Base-by-base conservation (phyloP, 2,888 invertebrate genomes). In the Ashinkailepas kermadecensis region DNA sequence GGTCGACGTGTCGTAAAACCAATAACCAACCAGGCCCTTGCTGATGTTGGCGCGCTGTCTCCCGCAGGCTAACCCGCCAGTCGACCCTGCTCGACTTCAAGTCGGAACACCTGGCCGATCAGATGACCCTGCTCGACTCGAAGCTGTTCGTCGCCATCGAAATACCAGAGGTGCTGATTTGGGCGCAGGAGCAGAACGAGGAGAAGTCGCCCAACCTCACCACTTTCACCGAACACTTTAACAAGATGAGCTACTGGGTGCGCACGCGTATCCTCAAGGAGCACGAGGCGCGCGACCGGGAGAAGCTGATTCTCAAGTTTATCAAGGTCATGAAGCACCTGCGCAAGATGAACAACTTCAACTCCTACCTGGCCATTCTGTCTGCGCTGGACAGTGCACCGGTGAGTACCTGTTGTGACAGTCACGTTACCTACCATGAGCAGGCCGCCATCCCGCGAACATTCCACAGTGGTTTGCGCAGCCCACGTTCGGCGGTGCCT, bases 271-370 rank as follows among this genome's bases (percentile, higher is more conserved):
- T 99, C 86, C 89, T 99, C 81, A 94, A 95, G 85, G 94, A 95
- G 87, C 91, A 92, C 85, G 97, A 97, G 86, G 94, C 95, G n/a
- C 95, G 94, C 86, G 98, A 99, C 86, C 91, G 99, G 62, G 99
- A 99, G 88, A 94, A 94, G 86, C 96, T 95, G 87, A 95, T 96
- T 82, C 92, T 93, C 86, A 97, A 97, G 87, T 97, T 98, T 88
- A 94, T 99, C 83, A 99, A 99, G 88, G 96, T 99, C 84, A 98
- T 99, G 97, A 97, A 97, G 89, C 95, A 97, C 87, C 90, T 99
- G 84, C 91, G 98, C 83, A 97, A 97, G 88, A 93, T 99, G 88
- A 97, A 97, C 89, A 99, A 99, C 88, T 99, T 98, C 89, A 99
- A 99, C 89, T 98, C 98, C 78, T 98, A 98, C 89, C 90, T 99